phyloP scores from a whole-genome alignment of 2,113 vertebrate genomes.

The Toxotes chatareus region DNA sequence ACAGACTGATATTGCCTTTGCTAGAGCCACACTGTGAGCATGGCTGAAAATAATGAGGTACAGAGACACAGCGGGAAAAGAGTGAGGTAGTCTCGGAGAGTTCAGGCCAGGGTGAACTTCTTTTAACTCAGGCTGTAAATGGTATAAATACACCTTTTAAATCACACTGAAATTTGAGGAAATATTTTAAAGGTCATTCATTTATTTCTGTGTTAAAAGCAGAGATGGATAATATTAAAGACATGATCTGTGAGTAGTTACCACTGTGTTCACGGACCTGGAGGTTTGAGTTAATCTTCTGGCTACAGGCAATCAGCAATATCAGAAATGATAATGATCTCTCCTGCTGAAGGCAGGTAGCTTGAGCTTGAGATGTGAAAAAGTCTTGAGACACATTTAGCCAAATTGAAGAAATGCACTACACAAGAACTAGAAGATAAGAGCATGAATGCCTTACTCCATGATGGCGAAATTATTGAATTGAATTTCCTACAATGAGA shows the following conservation, averaged over 20 bases:
- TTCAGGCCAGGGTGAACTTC: background rate
- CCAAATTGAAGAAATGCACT: too few relatives aligned
- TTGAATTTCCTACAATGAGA: background rate
- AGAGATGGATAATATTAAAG: background rate
- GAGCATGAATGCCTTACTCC: background rate
- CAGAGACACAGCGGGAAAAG: background rate
- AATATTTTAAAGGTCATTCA: background rate
- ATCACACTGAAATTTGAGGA: background rate
- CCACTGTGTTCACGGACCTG: too few relatives aligned
- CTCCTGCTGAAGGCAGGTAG: too few relatives aligned
- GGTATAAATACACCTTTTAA: background rate
- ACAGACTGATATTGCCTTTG: background rate
- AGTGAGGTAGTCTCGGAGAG: background rate
- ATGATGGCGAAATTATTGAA: background rate
- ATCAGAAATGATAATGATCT: too few relatives aligned
- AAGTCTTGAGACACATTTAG: too few relatives aligned
- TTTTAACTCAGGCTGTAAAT: background rate
- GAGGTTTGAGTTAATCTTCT: background rate
- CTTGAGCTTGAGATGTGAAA: too few relatives aligned
- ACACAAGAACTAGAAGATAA: too few relatives aligned
- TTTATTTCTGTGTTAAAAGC: slow-evolving; percentile 1
- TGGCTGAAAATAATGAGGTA: background rate
- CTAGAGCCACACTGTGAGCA: accelerated
- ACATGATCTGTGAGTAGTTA: background rate
- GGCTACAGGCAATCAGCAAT: background rate